Base-by-base conservation (phyloP, 2,113 vertebrate genomes). In the Gadus macrocephalus region DNA sequence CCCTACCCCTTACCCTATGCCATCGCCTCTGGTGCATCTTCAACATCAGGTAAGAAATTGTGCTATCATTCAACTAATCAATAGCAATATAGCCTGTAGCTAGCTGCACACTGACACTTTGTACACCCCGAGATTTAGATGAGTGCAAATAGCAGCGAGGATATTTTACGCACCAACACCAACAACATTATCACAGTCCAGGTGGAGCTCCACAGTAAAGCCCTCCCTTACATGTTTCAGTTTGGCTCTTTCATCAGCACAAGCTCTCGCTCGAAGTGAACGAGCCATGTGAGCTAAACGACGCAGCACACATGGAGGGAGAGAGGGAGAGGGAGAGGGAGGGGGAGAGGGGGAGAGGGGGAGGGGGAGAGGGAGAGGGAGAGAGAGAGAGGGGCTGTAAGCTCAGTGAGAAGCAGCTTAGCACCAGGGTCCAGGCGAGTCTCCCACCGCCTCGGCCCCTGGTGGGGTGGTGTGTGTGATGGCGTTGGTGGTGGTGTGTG, bases 11-110 rank as follows among this genome's bases (percentile, higher is more conserved):
- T 76, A 73, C 72, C 81, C 73, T 59, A 76, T 80, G 79, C 79
- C 70, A 61, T 82, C 63, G 83, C 76, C 85, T 75, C 79, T 85
- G 86, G 85, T 87, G 82, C 78, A 76, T 81, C 87, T 80, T 77
- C 83, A 71, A 89, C 87, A 89, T 86, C 86, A 90, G 89, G 87
- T 89, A 90, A 90, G 90, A 89, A 87, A 89, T 83, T 84, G 83
- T 88, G 85, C 87, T 85, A 86, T 87, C 85, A 87, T 86, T 83
- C 79, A 68, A 78, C 76, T 79, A 88, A 88, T 87, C 89, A 86
- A 89, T 91, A 89, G 81, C 69, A 87, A 88, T 89, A 85, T 87
- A 73, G 87, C 79, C 80, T 61, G 67, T 80, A 86, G 86, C 85
- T 81, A 88, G 86, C 77, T 49, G 62, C 77, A 71, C 81, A 68